Evolutionary conservation across 2,888 invertebrate genomes (phyloP).

Genomic region (Schizaphis graminum): DNA sequence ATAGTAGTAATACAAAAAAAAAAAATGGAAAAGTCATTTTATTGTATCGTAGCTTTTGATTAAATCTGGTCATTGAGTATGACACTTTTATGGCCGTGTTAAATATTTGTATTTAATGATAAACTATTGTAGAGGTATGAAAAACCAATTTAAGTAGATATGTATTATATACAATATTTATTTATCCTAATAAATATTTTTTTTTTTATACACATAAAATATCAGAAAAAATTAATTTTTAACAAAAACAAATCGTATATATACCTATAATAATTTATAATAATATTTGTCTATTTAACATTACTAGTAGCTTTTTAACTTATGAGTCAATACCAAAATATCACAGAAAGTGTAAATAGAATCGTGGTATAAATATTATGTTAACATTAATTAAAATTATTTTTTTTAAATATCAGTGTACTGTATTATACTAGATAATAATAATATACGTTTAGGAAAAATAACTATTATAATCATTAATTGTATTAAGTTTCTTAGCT

Average conservation of each 20-base stretch:
- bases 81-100: not conserved
- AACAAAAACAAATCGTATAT: not conserved
- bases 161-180: not conserved
- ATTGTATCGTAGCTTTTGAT: not conserved
- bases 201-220: not conserved
- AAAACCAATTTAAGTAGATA: not conserved
- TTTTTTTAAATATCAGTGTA: not conserved
- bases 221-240: not conserved
- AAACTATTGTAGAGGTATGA: not conserved
- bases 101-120: not conserved
- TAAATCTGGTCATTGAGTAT: not conserved
- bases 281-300: no score
- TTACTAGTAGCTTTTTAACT: not conserved
- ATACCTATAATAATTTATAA: no score
- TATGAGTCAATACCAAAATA: not conserved
- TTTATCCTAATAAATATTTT: not conserved
- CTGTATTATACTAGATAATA: not conserved
- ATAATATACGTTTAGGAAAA: no score
- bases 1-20: not conserved
- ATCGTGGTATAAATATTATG: not conserved
- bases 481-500: not conserved
- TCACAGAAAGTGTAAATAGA: not conserved
- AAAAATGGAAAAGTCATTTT: not conserved
- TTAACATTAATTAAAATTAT: not conserved
- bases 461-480: not conserved